phyloP scores from a whole-genome alignment of 2,888 invertebrate species.

The Hydraecia micacea region DNA sequence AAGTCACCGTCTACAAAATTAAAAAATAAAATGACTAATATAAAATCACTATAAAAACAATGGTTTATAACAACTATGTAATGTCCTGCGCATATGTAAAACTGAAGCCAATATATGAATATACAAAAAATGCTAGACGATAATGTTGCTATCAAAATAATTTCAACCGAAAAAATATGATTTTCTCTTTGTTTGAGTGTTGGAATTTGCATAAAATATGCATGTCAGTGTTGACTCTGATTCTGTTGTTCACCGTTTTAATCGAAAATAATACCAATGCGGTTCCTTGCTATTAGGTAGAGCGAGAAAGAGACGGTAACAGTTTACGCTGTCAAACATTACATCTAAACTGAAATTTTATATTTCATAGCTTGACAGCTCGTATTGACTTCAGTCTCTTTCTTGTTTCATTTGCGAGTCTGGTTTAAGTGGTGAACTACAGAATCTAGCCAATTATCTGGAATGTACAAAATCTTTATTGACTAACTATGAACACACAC shows the following conservation, averaged over 20 bases:
- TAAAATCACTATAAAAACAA: slow-evolving; percentile 75
- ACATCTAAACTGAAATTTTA: background rate
- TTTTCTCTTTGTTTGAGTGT: background rate
- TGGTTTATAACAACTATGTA: slow-evolving; percentile 61
- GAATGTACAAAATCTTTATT: slow-evolving; percentile 6
- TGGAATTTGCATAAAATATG: slow-evolving; percentile 20
- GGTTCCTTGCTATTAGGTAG: background rate
- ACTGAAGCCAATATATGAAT: slow-evolving; percentile 40
- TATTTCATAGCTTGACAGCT: background rate
- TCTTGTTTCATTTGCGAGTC: background rate
- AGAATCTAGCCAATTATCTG: background rate
- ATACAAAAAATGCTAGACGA: slow-evolving; percentile 9
- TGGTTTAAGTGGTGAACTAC: slow-evolving; percentile 4
- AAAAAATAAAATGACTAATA: slow-evolving; percentile 72
- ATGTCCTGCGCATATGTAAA: slow-evolving; percentile 63
- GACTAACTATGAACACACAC: background rate
- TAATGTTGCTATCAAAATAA: slow-evolving; percentile 46
- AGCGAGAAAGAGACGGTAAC: background rate
- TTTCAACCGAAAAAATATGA: slow-evolving; percentile 14
- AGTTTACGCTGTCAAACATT: background rate
- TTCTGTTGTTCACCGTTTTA: background rate
- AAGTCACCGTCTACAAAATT: slow-evolving; percentile 77
- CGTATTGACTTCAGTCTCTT: background rate
- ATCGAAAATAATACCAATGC: background rate
- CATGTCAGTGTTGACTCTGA: background rate